Evolutionary conservation across 1,140 invertebrate species (phyloP), one percentile per base, ranked within the genome.

Genomic region (Branchinecta lynchi): DNA sequence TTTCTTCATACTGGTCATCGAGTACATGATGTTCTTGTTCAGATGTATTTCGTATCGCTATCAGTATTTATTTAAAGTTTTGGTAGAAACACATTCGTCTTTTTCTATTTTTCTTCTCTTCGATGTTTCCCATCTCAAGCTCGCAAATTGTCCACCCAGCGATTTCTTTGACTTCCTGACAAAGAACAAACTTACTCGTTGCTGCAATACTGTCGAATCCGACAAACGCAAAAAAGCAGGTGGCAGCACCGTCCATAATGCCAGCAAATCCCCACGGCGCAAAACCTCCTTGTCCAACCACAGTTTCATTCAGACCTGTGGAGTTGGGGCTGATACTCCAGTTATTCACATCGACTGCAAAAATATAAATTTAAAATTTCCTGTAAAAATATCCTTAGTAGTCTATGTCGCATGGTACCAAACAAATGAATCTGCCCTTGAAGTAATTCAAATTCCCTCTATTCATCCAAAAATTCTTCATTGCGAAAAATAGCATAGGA

Each of bases 191-290:
- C 17, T 43, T 71, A 71, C 71, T 92, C 17, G 81, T 81, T 7
- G 92, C 93, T 5, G 93, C 92, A 71, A 98, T 96, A 71, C 95
- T 95, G 77, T 97, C 93, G 79, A 96, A 97, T 45, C 93, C 93
- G 74, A 96, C 96, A 80, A 95, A 96, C 66, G 93, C 93, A 77
- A 96, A 97, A 81, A 97, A 97, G 79, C 93, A 96, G 32, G 92
- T 95, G 17, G 92, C 92, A 3, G 91, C 90, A n/a, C 92, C 92
- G 0, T 84, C 81, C 84, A 91, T 86, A 7, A 90, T 82, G 8
- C 91, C 91, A 3, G 82, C 81, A 7, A 92, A 75, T 0, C 91
- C 91, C 77, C 85, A 93, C 0, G 91, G 91, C 77, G 89, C 83
- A 75, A 93, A 94, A 3, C 90, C 90, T 5, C 91, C 90, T 0